Evolutionary conservation across 2,888 invertebrate species (phyloP).

Genomic region (Agrochola lychnidis): DNA sequence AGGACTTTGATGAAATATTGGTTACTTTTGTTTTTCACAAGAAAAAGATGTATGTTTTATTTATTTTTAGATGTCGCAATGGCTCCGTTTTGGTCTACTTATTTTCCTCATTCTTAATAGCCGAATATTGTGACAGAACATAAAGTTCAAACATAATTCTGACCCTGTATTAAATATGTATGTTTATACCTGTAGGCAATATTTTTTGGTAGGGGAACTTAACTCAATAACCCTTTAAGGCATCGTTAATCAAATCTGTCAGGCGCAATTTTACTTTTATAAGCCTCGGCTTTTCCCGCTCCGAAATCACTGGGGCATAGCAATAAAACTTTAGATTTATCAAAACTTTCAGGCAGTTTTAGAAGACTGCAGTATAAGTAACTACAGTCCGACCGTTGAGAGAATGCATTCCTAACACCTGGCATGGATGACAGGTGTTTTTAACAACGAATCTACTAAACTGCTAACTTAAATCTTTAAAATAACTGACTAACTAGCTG

Average conservation of each 20-base stretch:
- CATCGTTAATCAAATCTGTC: constrained; percentile 52
- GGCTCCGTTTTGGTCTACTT: no score
- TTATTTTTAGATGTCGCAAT: background rate
- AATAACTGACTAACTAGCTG: no score
- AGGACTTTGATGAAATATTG: background rate
- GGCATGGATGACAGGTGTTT: no score
- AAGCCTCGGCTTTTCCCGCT: constrained; percentile 31
- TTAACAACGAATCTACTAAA: no score
- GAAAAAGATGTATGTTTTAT: background rate
- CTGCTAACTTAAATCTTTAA: no score
- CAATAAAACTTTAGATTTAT: constrained; percentile 18
- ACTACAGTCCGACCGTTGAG: no score
- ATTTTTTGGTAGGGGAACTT: constrained; percentile 22
- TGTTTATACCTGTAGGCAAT: background rate
- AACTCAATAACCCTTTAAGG: constrained; percentile 43
- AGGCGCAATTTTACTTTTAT: constrained; percentile 45
- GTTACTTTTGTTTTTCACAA: no score
- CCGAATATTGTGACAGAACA: background rate
- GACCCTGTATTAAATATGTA: background rate
- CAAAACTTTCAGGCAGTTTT: background rate
- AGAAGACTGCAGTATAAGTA: background rate
- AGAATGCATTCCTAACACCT: no score
- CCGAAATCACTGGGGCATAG: constrained; percentile 14
- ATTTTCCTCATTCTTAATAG: constrained; percentile 4
- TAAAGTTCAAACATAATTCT: background rate